These are phyloP conservation scores for Thripadectes ignobilis DNA, from an alignment of 2,797 vertebrate genomes.

Conservation along the genomic window DNA sequence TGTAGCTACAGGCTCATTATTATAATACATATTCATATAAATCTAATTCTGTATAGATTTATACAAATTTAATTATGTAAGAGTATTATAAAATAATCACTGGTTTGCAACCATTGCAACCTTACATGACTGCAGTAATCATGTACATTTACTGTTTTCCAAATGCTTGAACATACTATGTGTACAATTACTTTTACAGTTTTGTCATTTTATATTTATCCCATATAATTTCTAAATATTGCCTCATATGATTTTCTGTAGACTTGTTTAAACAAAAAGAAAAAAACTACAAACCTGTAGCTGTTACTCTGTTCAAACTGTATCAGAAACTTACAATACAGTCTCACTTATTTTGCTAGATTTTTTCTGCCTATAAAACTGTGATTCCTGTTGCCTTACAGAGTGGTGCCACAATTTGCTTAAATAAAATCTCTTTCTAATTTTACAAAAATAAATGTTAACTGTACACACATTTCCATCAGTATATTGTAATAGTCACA, in stretches of 20 bases:
- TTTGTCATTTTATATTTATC: slow-evolving; percentile 4
- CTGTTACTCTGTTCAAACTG: slow-evolving; percentile 69
- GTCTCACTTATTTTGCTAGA: slow-evolving; percentile 41
- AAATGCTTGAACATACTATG: slow-evolving; percentile 34
- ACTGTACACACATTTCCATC: background rate
- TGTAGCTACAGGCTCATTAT: background rate
- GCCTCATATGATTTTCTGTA: slow-evolving; percentile 42
- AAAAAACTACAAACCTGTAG: slow-evolving; percentile 67
- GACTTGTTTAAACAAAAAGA: slow-evolving; percentile 61
- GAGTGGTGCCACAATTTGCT: background rate
- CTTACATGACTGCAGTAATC: background rate
- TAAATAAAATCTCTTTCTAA: background rate
- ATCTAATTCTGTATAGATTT: background rate
- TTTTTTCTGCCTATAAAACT: background rate
- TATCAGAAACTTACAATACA: slow-evolving; percentile 50
- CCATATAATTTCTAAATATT: slow-evolving; percentile 59
- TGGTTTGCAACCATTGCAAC: background rate
- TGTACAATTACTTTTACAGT: slow-evolving; percentile 35
- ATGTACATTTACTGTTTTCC: background rate
- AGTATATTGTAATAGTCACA: background rate
- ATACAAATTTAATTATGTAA: background rate
- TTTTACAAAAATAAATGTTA: background rate
- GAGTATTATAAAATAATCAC: background rate
- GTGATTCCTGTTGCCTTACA: background rate
- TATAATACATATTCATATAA: background rate